Conservation (phyloP, 2,888 invertebrate genomes). For the Epinotia demarniana region DNA sequence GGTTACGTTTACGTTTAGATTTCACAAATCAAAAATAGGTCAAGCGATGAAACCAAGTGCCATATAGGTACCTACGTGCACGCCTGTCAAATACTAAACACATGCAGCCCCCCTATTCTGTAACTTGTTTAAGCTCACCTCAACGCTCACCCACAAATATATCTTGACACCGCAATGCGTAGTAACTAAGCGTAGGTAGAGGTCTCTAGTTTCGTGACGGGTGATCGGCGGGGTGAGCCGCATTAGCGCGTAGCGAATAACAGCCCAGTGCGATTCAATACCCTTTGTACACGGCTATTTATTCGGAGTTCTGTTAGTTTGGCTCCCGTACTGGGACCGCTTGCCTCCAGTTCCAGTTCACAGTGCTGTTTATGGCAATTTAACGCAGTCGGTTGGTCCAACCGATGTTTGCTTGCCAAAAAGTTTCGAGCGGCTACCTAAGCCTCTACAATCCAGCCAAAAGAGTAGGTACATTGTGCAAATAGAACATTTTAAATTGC, state of each 20-base stretch:
- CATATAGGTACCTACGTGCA: background rate
- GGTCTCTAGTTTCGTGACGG: too few species aligned
- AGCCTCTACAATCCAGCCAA: conserved; percentile 26
- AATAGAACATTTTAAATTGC: background rate
- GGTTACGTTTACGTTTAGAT: too few species aligned
- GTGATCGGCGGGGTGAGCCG: too few species aligned
- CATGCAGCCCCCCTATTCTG: too few species aligned
- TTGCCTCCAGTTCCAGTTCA: conserved; percentile 65
- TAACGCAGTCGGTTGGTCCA: conserved; percentile 60
- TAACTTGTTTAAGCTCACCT: too few species aligned
- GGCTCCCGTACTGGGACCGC: conserved; percentile 62
- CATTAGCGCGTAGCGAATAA: too few species aligned
- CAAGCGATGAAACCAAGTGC: too few species aligned
- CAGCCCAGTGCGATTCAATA: conserved; percentile 30
- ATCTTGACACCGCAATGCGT: too few species aligned
- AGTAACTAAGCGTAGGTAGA: too few species aligned
- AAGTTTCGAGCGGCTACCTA: conserved; percentile 51
- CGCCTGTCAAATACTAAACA: background rate
- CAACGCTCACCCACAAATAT: too few species aligned
- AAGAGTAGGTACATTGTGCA: background rate
- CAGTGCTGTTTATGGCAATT: conserved; percentile 72
- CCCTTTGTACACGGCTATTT: conserved; percentile 51
- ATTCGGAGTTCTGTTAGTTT: conserved; percentile 56
- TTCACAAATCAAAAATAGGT: too few species aligned
- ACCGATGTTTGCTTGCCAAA: conserved; percentile 66